Evolutionary conservation across 2,888 invertebrate genomes (phyloP), one percentile per base, ranked within the genome.

Genomic region (Ophraella communa): DNA sequence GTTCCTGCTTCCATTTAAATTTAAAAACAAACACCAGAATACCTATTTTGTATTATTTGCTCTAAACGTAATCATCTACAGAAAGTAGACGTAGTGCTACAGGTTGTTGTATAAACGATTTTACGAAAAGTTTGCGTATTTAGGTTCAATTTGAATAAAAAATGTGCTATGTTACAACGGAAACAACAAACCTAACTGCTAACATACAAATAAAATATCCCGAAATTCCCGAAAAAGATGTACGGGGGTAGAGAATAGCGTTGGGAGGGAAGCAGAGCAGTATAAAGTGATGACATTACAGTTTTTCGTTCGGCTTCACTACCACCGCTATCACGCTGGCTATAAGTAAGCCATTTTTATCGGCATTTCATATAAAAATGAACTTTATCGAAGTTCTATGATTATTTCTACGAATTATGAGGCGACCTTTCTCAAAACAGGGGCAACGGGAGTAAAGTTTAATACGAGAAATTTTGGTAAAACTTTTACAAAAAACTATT

Each of bases 241-340:
- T 56, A 47, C 47, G 23, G 21, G 39, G 23, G 35, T 51, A 23
- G 24, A 51, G 55, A 66, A 55, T 39, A 44, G 45, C 55, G n/a
- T n/a, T n/a, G n/a, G n/a, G n/a, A n/a, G n/a, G n/a, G n/a, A 27
- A 59, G 49, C 56, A 56, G 45, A 55, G 57, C 66, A 63, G 63
- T 63, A 66, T 62, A 66, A 66, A 62, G 59, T 57, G 62, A 66
- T 66, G 66, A 63, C 60, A 51, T 66, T 58, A 66, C 57, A 66
- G 55, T 66, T 65, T 64, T 56, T 24, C 66, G 66, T 56, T 47
- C 56, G 39, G 44, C 42, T 63, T 59, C 62, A n/a, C 62, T 58
- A 60, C 54, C 52, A 66, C 60, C 59, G 60, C 24, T 65, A 27
- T 60, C 21, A 30, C 55, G 42, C 35, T 42, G 17, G 52, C 57